Base-by-base conservation (phyloP, 2,888 invertebrate species). In the Metalampra italica region DNA sequence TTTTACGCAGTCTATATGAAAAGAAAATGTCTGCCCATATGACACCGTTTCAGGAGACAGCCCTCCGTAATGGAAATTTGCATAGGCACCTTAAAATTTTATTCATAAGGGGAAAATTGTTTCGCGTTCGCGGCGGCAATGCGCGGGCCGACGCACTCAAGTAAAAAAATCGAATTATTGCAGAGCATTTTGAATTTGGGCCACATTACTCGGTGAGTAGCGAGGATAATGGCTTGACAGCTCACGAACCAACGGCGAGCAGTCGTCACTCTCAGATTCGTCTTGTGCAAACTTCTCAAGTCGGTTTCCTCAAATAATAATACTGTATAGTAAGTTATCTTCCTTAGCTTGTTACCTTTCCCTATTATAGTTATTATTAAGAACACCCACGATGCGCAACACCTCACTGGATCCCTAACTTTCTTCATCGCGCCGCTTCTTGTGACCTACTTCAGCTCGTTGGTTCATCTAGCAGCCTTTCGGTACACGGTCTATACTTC, bases 51-150 rank as follows among this genome's bases (percentile, higher is more conserved):
- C 74, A 60, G 68, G 67, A 75, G 77, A 80, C 76, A 75, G 76
- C 67, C 68, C 69, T 62, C 69, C 67, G 78, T 85, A 87, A 86
- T 85, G 81, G 83, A 79, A 81, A 87, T 88, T 86, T 83, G 80
- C 86, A 87, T 86, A 78, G 80, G 74, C 80, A 82, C 78, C 84
- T 87, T 81, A 82, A 86, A 88, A 85, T 82, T 81, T 86, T 88
- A 88, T 87, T 88, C 87, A 83, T 87, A 86, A 85, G 82, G 74
- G 75, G 86, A 82, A 86, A 87, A 87, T 88, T 86, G 85, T 86
- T 82, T 84, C 80, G 69, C 75, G 75, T 78, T 70, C 76, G 65
- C 66, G 64, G 60, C 56, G 62, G 59, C 59, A 49, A 52, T 45
- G 53, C 49, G 65, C 51, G 43, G 11, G 47, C 45, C 66, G 67